phyloP scores from a whole-genome alignment of 2,797 vertebrate species.

The Anabacerthia variegaticeps region DNA sequence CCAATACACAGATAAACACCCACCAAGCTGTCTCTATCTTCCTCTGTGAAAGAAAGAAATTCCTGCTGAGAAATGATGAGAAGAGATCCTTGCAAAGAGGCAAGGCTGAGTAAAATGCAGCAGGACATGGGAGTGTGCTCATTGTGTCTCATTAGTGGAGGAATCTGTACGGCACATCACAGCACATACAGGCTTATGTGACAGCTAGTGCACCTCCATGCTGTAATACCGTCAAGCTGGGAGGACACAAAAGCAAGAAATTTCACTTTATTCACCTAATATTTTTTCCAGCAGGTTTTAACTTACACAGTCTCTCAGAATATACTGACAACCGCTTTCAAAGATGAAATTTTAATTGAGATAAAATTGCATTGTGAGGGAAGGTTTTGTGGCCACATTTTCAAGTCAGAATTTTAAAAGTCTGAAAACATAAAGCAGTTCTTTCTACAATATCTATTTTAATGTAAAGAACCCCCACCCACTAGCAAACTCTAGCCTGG shows the following conservation, averaged over 20 bases:
- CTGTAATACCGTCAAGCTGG: background rate
- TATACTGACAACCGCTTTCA: background rate
- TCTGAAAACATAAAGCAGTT: background rate
- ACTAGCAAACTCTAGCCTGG: background rate
- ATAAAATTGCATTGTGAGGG: background rate
- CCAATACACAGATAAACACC: background rate
- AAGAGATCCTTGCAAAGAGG: background rate
- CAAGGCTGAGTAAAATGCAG: background rate
- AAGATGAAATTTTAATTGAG: background rate
- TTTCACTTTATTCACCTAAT: slow-evolving; percentile 15
- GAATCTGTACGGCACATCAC: background rate
- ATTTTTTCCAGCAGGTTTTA: slow-evolving; percentile 44
- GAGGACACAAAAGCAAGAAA: background rate
- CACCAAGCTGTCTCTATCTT: background rate
- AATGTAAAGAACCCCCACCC: background rate
- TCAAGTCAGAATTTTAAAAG: background rate
- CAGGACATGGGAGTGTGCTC: background rate
- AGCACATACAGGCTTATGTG: background rate
- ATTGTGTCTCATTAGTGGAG: slow-evolving; percentile 37
- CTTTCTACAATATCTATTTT: background rate
- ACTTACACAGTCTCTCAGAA: background rate
- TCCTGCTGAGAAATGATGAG: slow-evolving; percentile 12
- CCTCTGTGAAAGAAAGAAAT: background rate
- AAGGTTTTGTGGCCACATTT: background rate
- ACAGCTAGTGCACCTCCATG: background rate